Evolutionary conservation across 2,113 vertebrate genomes (phyloP).

Genomic region (Thomomys bottae): DNA sequence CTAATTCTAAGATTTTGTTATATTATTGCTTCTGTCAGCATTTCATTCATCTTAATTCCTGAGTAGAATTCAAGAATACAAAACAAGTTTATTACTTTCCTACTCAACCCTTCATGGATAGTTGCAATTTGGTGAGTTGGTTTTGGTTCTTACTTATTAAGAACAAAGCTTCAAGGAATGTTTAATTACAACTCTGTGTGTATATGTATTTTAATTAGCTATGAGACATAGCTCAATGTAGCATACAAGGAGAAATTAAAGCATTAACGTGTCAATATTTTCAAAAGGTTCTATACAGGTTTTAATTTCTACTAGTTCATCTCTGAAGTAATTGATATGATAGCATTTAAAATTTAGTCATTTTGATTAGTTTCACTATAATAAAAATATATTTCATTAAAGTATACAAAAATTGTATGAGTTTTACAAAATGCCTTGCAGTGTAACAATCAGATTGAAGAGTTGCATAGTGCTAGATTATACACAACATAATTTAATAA

Average conservation of each 20-base stretch:
- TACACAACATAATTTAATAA: not conserved
- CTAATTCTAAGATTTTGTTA: conserved; percentile 16
- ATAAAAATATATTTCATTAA: too few species aligned
- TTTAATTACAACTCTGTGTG: not conserved
- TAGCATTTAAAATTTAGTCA: not conserved
- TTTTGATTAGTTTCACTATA: too few species aligned
- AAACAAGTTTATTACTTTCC: not conserved
- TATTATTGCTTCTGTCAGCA: not conserved
- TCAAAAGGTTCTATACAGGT: not conserved
- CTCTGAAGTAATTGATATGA: not conserved
- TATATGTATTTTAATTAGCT: conserved; percentile 33
- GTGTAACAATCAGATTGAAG: not conserved
- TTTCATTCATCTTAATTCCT: not conserved
- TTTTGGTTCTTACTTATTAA: not conserved
- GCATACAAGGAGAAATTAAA: not conserved
- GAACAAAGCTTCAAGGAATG: not conserved
- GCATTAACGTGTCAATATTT: not conserved
- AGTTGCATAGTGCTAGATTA: not conserved
- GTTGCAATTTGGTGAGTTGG: not conserved
- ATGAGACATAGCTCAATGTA: not conserved
- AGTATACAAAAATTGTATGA: not conserved
- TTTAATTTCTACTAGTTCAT: not conserved
- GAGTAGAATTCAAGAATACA: not conserved
- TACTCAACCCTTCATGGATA: not conserved
- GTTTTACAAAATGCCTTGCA: not conserved